These are phyloP conservation scores for Paradisaea rubra DNA, from an alignment of 2,113 vertebrate species.

Conservation along the genomic window DNA sequence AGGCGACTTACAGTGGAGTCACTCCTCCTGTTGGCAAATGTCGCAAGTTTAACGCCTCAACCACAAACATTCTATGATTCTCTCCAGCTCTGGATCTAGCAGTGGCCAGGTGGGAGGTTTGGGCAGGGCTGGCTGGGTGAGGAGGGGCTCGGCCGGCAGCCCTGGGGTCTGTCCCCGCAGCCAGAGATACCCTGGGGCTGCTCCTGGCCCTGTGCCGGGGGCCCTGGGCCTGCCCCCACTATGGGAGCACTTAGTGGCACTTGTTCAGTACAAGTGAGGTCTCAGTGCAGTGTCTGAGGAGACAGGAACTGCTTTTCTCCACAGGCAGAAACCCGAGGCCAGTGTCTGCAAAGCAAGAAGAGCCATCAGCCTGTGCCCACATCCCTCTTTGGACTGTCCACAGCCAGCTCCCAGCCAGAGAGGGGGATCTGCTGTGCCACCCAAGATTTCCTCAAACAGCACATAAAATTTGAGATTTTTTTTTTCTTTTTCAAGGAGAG, in stretches of 20 bases:
- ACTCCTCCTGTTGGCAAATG: background rate
- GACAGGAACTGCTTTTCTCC: background rate
- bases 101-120: background rate
- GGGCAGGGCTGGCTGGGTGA: background rate
- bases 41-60: background rate
- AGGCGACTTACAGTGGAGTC: background rate
- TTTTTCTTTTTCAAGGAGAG: slow-evolving; percentile 56
- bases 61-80: background rate
- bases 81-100: background rate
- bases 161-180: background rate
- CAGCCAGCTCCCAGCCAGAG: background rate
- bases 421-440: slow-evolving; percentile 15
- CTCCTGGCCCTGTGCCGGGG: background rate
- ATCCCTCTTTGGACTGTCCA: background rate
- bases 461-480: slow-evolving; percentile 36
- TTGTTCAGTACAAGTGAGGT: slow-evolving; percentile 18
- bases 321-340: background rate
- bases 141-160: background rate
- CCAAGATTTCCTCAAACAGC: slow-evolving; percentile 41
- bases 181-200: background rate
- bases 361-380: background rate
- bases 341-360: background rate
- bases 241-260: slow-evolving; percentile 20
- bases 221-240: background rate
- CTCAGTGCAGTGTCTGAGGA: background rate